Base-by-base conservation (phyloP, 2,113 vertebrate species). In the Zapus hudsonius region DNA sequence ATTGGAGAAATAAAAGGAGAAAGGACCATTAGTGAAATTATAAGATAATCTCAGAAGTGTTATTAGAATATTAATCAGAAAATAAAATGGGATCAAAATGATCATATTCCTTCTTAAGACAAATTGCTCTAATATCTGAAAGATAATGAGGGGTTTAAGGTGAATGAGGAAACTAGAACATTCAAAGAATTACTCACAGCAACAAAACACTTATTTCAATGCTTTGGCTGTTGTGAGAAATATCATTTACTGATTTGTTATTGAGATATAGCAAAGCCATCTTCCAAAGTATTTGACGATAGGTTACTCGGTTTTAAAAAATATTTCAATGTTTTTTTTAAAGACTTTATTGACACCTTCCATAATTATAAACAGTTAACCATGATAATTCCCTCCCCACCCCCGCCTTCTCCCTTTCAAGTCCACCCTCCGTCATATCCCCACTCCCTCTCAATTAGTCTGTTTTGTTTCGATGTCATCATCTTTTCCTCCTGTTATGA, bases 101-200 rank as follows among this genome's bases (percentile, higher is more conserved):
- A 52, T 57, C 15, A 75, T 69, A 86, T 82, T 73, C 69, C 69
- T 78, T 76, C 72, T 89, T 75, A 84, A 93, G 73, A 90, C 5
- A 92, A 84, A 87, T 61, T 23, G 13, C 25, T 92, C 1, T 27
- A 23, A 89, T 86, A 72, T 84, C 76, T 73, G 57, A 87, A 76
- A 66, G 42, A 13, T 52, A 89, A 69, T n/a, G 55, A 84, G 69
- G 47, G 23, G 11, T 27, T 40, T 40, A 69, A 78, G 25, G 57
- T 75, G 94, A 93, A 40, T 83, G 52, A 87, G 29, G 69, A 87
- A 94, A 74, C 85, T 38, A 57, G 79, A 79, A 52, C 33, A 40
- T 84, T 86, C 66, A 92, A 88, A 93, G 44, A 27, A 74, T 83
- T 63, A 59, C n/a, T 96, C 29, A 25, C 86, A 93, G 55, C 22